Conservation (phyloP, 2,888 invertebrate genomes). For the Clepsis dumicolana region DNA sequence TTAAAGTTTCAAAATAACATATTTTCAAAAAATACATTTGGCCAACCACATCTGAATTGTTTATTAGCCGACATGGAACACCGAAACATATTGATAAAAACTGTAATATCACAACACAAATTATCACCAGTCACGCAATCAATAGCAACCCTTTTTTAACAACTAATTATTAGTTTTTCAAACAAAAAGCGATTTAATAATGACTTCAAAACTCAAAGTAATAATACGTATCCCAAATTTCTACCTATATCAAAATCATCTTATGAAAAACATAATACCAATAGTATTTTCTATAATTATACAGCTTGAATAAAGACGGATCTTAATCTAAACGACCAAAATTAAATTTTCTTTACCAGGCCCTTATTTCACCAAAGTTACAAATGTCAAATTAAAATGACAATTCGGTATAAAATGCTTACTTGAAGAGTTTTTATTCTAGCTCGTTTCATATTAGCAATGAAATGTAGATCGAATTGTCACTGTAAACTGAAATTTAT, state of each 20-base stretch:
- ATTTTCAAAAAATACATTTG: conserved; percentile 9
- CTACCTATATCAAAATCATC: not conserved
- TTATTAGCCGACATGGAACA: conserved; percentile 21
- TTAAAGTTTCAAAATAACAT: conserved; percentile 14
- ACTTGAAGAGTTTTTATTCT: too few species aligned
- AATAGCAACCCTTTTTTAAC: conserved; percentile 32
- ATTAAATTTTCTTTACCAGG: too few species aligned
- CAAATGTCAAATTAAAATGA: too few species aligned
- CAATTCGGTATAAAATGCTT: too few species aligned
- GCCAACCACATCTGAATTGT: conserved; percentile 20
- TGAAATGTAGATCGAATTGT: too few species aligned
- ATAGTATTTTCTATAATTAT: not conserved
- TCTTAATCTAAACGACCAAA: not conserved
- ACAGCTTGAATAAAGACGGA: not conserved
- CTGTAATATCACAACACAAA: conserved; percentile 26
- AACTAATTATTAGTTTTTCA: conserved; percentile 10
- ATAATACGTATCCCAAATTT: not conserved
- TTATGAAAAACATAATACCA: too few species aligned
- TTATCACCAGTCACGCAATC: conserved; percentile 30
- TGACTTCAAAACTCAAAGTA: conserved; percentile 1
- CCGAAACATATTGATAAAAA: conserved; percentile 26
- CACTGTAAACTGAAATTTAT: too few species aligned
- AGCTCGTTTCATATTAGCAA: too few species aligned
- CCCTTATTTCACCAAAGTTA: not conserved
- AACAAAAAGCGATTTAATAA: conserved; percentile 23